Conservation (phyloP, 2,113 vertebrate genomes). For the Petaurus breviceps region DNA sequence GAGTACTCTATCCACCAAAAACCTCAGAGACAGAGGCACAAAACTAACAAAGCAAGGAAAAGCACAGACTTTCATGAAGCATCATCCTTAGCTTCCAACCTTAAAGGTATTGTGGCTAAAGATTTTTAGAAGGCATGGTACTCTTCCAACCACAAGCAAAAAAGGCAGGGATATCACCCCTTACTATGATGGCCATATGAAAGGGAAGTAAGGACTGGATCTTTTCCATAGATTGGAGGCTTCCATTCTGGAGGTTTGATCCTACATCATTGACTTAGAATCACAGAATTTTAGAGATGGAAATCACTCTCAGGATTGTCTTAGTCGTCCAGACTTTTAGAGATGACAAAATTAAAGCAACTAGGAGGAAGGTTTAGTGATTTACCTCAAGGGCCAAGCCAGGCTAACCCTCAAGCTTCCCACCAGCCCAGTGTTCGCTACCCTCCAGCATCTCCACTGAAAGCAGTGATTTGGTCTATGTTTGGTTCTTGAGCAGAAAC, state of each 20-base stretch:
- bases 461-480: fast-evolving
- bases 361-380: background rate
- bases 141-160: background rate
- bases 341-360: background rate
- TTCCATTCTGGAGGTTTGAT: background rate
- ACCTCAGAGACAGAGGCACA: background rate
- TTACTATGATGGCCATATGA: background rate
- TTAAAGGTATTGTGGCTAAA: background rate
- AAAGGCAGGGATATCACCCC: background rate
- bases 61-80: background rate
- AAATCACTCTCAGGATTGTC: background rate
- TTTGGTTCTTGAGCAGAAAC: too few relatives aligned
- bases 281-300: background rate
- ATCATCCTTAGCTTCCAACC: background rate
- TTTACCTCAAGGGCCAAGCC: background rate
- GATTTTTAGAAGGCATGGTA: background rate
- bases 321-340: background rate
- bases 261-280: background rate
- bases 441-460: background rate
- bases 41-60: background rate
- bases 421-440: background rate
- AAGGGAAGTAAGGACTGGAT: background rate
- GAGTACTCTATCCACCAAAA: background rate
- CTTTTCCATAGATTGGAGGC: background rate
- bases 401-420: background rate